Evolutionary conservation across 2,888 invertebrate genomes (phyloP).

Genomic region (Drosophila kuntzei): DNA sequence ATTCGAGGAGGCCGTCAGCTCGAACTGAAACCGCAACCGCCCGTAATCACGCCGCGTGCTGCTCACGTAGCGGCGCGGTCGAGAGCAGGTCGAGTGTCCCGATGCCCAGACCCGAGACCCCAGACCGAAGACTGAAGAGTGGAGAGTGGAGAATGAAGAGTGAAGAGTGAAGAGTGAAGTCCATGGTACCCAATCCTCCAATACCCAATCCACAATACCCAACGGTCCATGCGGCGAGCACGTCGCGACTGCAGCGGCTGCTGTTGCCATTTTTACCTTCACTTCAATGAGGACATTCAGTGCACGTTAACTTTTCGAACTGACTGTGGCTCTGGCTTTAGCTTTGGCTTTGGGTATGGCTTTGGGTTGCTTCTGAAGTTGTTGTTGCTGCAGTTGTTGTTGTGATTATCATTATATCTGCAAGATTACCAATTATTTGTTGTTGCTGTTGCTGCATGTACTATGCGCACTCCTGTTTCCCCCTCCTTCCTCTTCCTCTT

Average conservation of each 20-base stretch:
- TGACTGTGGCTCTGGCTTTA: conserved; percentile 29
- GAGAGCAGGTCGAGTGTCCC: conserved; percentile 44
- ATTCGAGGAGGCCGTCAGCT: conserved; percentile 28
- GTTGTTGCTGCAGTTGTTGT: conserved; percentile 54
- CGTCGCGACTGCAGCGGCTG: conserved; percentile 47
- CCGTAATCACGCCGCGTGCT: conserved; percentile 76
- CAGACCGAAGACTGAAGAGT: not conserved
- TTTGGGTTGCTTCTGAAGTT: conserved; percentile 37
- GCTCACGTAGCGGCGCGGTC: conserved; percentile 75
- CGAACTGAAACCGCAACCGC: conserved; percentile 52
- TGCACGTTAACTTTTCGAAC: conserved; percentile 67
- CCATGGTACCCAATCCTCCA: conserved; percentile 16
- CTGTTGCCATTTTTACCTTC: conserved; percentile 68
- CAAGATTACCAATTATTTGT: conserved; percentile 77
- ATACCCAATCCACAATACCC: conserved; percentile 21
- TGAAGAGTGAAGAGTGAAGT: conserved; percentile 7
- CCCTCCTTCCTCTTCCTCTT: conserved; percentile 8
- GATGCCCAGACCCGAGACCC: conserved; percentile 13
- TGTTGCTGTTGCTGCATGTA: conserved; percentile 56
- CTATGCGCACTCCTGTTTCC: conserved; percentile 58
- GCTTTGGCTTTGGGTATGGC: conserved; percentile 23
- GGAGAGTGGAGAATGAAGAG: not conserved
- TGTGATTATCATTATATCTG: conserved; percentile 78
- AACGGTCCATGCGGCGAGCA: conserved; percentile 25
- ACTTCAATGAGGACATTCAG: conserved; percentile 79